Conservation (phyloP, 2,888 invertebrate species). For the Tachina lurida region DNA sequence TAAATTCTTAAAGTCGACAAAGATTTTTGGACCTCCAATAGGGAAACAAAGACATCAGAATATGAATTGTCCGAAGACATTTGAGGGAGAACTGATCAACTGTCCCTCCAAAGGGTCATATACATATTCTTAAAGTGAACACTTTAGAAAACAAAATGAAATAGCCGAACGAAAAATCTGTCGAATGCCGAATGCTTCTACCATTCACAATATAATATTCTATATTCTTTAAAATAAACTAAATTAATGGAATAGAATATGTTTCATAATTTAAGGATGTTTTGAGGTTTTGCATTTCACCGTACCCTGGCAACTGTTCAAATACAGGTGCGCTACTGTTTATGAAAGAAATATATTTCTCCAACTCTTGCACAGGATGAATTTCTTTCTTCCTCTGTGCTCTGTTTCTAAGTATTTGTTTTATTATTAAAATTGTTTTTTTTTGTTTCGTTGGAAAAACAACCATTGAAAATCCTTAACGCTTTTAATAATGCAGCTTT, state of each 20-base stretch:
- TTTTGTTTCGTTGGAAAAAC: constrained; percentile 46
- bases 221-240: no score
- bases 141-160: no score
- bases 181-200: no score
- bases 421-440: constrained; percentile 68
- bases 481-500: constrained; percentile 52
- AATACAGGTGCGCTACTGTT: constrained; percentile 67
- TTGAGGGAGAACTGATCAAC: no score
- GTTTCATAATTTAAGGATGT: neutral
- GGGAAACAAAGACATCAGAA: no score
- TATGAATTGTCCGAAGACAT: no score
- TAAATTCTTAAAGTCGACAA: no score
- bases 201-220: no score
- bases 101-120: no score
- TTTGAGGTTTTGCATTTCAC: neutral
- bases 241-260: neutral
- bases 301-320: constrained; percentile 66
- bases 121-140: no score
- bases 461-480: constrained; percentile 55
- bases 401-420: constrained; percentile 44
- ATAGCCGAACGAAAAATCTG: no score
- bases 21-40: no score
- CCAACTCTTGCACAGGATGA: neutral
- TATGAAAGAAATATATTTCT: neutral
- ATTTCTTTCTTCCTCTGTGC: neutral